Conservation (phyloP, 2,797 vertebrate genomes). For the Mus caroli region DNA sequence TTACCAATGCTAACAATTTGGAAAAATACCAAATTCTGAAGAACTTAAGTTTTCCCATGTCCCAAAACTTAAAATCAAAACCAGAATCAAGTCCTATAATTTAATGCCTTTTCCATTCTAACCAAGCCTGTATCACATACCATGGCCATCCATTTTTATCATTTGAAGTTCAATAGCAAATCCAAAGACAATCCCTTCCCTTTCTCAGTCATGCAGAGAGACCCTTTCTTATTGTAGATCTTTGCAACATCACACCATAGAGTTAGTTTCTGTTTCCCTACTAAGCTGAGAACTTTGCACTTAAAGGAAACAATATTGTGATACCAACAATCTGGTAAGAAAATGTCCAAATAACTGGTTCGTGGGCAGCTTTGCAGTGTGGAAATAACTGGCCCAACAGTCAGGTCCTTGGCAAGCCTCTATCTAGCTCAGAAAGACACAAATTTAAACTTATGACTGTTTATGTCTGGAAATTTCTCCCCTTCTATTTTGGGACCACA, state of each 20-base stretch:
- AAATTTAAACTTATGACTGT: not conserved
- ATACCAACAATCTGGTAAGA: not conserved
- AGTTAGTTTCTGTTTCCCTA: not conserved
- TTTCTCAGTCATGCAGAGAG: not conserved
- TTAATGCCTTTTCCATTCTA: not conserved
- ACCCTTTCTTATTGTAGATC: not conserved
- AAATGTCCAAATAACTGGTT: not conserved
- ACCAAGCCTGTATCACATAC: not conserved
- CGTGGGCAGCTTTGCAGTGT: not conserved
- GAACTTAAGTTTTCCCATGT: conserved; percentile 27
- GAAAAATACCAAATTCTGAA: conserved; percentile 48
- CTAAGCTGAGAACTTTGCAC: not conserved
- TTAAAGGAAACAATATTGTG: not conserved
- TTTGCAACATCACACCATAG: not conserved
- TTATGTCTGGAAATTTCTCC: not conserved
- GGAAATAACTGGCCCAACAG: not conserved
- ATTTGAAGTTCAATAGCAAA: not conserved
- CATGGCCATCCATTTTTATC: too few species aligned
- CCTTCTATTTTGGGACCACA: not conserved
- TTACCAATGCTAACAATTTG: not conserved
- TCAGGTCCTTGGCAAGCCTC: not conserved
- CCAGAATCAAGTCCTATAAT: not conserved
- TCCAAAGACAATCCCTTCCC: not conserved
- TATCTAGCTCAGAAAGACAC: not conserved
- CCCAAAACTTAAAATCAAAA: not conserved